phyloP scores from a whole-genome alignment of 2,113 vertebrate genomes.

The Suricata suricatta region DNA sequence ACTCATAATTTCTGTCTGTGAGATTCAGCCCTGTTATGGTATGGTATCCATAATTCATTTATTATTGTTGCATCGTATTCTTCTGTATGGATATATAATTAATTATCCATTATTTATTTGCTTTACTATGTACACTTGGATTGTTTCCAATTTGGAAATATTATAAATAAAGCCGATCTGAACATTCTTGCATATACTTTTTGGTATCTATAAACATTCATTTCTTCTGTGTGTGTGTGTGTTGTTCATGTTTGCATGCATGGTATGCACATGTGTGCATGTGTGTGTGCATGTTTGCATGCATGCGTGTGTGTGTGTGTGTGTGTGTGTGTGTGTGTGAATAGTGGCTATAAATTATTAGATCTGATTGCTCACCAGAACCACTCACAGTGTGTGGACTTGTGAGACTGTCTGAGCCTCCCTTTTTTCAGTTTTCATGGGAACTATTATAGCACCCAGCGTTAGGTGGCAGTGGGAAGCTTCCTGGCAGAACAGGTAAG shows the following conservation, averaged over 20 bases:
- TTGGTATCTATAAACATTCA: not conserved
- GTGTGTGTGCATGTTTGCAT: too few species aligned
- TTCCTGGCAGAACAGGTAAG: not conserved
- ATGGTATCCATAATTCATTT: constrained; percentile 21
- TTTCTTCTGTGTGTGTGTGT: not conserved
- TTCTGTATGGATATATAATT: not conserved
- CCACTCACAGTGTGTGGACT: not conserved
- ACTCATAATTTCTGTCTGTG: not conserved
- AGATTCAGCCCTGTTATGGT: not conserved
- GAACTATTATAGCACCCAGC: not conserved
- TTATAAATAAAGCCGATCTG: not conserved
- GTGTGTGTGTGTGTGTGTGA: not conserved
- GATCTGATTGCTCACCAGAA: not conserved
- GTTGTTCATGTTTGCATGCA: too few species aligned
- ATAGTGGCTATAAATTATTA: not conserved
- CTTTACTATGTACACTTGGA: not conserved
- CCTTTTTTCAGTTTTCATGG: not conserved
- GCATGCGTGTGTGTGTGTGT: not conserved
- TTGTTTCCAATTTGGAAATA: not conserved
- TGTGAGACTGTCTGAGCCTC: not conserved
- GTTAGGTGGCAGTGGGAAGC: not conserved
- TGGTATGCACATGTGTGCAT: too few species aligned
- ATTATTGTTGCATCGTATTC: not conserved
- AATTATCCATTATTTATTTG: constrained; percentile 37
- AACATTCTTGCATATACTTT: not conserved